phyloP scores from a whole-genome alignment of 2,797 vertebrate species.

The Danio jaintianensis region DNA sequence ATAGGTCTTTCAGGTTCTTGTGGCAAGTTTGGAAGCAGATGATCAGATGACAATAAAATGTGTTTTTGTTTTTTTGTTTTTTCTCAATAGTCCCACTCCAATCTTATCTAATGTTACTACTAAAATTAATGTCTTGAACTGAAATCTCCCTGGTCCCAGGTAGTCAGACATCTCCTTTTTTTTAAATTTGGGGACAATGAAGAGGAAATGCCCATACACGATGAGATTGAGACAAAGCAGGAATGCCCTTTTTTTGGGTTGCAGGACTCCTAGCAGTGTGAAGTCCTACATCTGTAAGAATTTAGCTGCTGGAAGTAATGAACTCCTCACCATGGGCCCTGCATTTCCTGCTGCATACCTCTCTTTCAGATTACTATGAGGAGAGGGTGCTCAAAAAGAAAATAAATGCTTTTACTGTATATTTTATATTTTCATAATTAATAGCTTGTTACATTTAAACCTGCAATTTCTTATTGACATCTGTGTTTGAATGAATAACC shows the following conservation, averaged over 20 bases:
- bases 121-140: background rate
- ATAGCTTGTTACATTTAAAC: background rate
- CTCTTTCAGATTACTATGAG: slow-evolving; percentile 10
- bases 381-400: background rate
- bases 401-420: background rate
- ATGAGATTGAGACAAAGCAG: slow-evolving; percentile 64
- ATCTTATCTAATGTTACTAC: slow-evolving; percentile 30
- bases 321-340: slow-evolving; percentile 56
- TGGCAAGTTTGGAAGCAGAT: slow-evolving; percentile 1
- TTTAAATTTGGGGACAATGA: slow-evolving; percentile 65
- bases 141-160: slow-evolving; percentile 57
- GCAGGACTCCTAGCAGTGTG: slow-evolving; percentile 48
- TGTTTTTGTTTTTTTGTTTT: slow-evolving; percentile 13
- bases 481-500: background rate
- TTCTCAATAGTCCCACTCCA: slow-evolving; percentile 17
- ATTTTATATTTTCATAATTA: background rate
- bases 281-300: slow-evolving; percentile 79
- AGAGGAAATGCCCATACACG: slow-evolving; percentile 80
- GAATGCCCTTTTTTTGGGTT: slow-evolving; percentile 64
- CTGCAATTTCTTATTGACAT: background rate
- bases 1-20: background rate
- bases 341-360: slow-evolving; percentile 56
- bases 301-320: slow-evolving; percentile 76
- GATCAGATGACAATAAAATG: background rate
- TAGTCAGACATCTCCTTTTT: slow-evolving; percentile 71